Percentiles rank a stretch among this genome's conserved stretches.
Evolutionary conservation across 1,140 invertebrate genomes (phyloP).

Genomic region (Cecropterus lyciades): DNA sequence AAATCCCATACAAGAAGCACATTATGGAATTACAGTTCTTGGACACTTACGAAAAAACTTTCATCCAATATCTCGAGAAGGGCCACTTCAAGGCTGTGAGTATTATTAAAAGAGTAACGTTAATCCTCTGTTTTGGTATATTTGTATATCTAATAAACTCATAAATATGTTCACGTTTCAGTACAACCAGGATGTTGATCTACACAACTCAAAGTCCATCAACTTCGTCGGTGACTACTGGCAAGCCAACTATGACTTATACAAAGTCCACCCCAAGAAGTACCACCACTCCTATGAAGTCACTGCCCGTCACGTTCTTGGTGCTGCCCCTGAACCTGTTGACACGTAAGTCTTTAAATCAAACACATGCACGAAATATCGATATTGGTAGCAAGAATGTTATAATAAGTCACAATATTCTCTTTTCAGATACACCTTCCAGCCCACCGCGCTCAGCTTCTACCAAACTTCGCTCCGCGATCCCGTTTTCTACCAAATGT

Average conservation of each 20-base stretch:
- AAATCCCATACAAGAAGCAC: slow-evolving; percentile 56
- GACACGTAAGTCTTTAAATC: slow-evolving; percentile 42
- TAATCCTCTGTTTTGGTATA: too few species aligned
- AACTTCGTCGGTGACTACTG: slow-evolving; percentile 88
- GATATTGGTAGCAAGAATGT: too few species aligned
- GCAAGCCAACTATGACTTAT: slow-evolving; percentile 87
- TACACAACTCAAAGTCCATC: slow-evolving; percentile 64
- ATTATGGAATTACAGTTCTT: slow-evolving; percentile 63
- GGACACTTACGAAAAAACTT: slow-evolving; percentile 65
- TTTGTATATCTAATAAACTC: too few species aligned
- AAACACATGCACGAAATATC: too few species aligned
- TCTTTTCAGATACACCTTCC: slow-evolving; percentile 66
- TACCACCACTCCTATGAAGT: slow-evolving; percentile 85
- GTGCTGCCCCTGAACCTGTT: slow-evolving; percentile 53
- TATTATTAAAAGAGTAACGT: slow-evolving; percentile 9
- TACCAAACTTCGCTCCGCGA: slow-evolving; percentile 86
- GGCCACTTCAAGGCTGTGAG: slow-evolving; percentile 69
- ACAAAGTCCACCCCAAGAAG: slow-evolving; percentile 84
- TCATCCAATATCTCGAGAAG: slow-evolving; percentile 63
- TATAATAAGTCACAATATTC: neutral
- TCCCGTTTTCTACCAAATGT: slow-evolving; percentile 87
- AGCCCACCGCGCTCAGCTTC: slow-evolving; percentile 83
- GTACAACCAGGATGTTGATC: slow-evolving; percentile 74
- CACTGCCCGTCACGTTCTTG: slow-evolving; percentile 77
- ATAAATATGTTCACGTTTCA: too few species aligned